Evolutionary conservation across 1,140 invertebrate species (phyloP).

Genomic region (Eumeta japonica): DNA sequence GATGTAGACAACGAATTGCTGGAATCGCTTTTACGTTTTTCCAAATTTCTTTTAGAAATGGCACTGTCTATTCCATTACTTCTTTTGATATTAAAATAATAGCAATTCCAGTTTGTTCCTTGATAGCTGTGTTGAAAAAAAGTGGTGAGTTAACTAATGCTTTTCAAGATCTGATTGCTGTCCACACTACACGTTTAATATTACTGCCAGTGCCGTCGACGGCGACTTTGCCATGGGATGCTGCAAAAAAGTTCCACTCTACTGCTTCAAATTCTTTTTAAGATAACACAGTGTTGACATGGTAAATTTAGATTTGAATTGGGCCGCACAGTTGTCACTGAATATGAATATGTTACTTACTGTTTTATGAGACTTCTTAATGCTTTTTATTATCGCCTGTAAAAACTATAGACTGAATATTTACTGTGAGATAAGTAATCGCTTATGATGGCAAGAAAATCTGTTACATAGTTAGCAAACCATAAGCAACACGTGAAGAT

Average conservation of each 20-base stretch:
- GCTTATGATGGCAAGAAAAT: not conserved
- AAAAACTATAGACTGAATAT: not conserved
- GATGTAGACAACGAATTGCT: not conserved
- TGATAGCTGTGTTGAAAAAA: not conserved
- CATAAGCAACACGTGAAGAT: not conserved
- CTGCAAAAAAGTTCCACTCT: slow-evolving; percentile 1
- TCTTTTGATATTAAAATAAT: not conserved
- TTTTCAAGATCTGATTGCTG: not conserved
- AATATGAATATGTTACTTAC: not conserved
- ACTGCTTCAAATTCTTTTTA: not conserved
- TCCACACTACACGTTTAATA: slow-evolving; percentile 1
- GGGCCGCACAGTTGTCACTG: slow-evolving; percentile 1
- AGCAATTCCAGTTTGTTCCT: not conserved
- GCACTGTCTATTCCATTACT: not conserved
- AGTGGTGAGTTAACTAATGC: not conserved
- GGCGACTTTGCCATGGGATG: not conserved
- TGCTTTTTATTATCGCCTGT: not conserved
- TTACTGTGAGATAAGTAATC: slow-evolving; percentile 1
- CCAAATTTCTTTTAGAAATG: too few relatives aligned
- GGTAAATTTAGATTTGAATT: not conserved
- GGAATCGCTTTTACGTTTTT: not conserved
- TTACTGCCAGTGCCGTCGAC: not conserved
- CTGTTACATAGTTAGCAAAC: not conserved
- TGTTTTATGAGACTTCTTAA: not conserved
- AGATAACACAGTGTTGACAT: not conserved